Evolutionary conservation across 2,113 vertebrate species (phyloP), one percentile per base, ranked within the genome.

Genomic region (Xenopus tropicalis): DNA sequence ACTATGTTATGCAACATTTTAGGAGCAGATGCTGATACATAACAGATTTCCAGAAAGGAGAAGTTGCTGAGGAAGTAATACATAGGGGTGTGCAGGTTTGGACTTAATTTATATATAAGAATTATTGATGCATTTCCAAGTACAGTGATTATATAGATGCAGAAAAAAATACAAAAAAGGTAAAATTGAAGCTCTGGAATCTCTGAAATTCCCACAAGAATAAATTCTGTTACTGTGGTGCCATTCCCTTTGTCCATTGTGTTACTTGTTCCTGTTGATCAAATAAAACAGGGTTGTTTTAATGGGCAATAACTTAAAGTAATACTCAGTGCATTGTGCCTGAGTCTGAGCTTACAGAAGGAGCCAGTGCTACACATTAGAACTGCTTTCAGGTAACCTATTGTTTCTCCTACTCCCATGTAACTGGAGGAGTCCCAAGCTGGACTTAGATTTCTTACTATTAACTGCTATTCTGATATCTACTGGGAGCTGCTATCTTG

Each of bases 1-100:
- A 69, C 12, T 1, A 75, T 29, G 11, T 61, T 43, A 1, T 25
- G 25, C 43, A 75, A 37, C 58, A 69, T 52, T 54, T 62, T 68
- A 13, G 66, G 72, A 43, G 44, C 46, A 10, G 66, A 69, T 6
- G 58, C 5, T 52, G 72, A 69, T 19, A 62, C 21, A n/a, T 75
- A 75, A 54, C 67, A 75, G 1, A 75, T 62, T 54, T 75, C 72
- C 11, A 75, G 17, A 54, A 52, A 51, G 57, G 72, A 75, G 12
- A 75, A 69, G 44, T 75, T 75, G 10, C 23, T 21, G 1, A 75
- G 72, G 8, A 42, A 75, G 19, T 62, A 75, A 25, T 75, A 75
- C 72, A 75, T 75, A 9, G 72, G 65, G 19, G n/a, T 75, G 2
- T 69, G 66, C 22, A 75, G 66, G 20, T 14, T 54, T 19, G 23